Base-by-base conservation (phyloP, 2,888 invertebrate genomes). In the Drosophila differens region DNA sequence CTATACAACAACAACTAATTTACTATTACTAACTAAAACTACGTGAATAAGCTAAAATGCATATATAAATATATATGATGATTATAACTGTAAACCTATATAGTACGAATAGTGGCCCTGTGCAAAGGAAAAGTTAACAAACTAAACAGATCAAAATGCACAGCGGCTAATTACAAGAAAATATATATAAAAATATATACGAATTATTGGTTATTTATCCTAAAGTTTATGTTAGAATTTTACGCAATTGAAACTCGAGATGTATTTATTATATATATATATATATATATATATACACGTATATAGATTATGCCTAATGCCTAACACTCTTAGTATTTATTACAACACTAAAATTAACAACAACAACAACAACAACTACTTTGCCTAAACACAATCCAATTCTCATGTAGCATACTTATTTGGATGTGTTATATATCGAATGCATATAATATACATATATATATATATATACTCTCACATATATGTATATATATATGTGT, bases 261-360 rank as follows among this genome's bases (percentile, higher is more conserved):
- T 85, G 84, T 85, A 87, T 85, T 84, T 85, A 87, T 73, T 59
- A 64, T 63, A 59, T 67, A 58, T 25, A 47, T 22, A 22, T 67
- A 58, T 25, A 47, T 22, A 22, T 22, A 16, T 6, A 52, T 14
- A 35, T 35, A 35, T 30, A 30, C 30, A 28, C 10, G 3, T 14
- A 35, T 35, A 35, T 39, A 57, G n/a, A 44, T 62, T 32, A 67
- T 39, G 53, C 68, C 67, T 80, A 82, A 85, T 60, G 74, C 74
- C 79, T 68, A 82, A 55, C 58, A 68, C 72, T 75, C 70, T 79
- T 79, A 87, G 85, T 87, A 87, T 85, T 85, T 85, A 81, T 81
- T 9, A 41, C 55, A 62, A 35, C 51, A 57, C 55, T 68, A 54
- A 55, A 30, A 41, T 9, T 30, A 68, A 67, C 30, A 53, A 30